Evolutionary conservation across 2,888 invertebrate genomes (phyloP).

Genomic region (Chironomus riparius): DNA sequence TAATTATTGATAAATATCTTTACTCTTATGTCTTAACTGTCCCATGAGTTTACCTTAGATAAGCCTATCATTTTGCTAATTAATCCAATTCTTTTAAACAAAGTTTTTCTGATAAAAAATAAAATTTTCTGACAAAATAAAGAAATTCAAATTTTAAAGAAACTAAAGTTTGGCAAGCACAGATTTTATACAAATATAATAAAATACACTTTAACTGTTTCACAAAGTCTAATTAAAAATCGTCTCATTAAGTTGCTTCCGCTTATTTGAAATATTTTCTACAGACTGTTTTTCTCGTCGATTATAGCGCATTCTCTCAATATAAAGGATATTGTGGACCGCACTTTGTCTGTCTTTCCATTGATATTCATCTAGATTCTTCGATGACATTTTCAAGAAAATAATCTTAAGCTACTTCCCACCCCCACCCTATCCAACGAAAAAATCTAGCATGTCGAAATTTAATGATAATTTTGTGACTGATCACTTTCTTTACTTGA

Average conservation of each 20-base stretch:
- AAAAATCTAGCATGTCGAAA: no score
- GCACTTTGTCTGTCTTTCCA: no score
- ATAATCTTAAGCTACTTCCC: no score
- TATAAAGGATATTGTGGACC: no score
- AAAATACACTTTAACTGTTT: not conserved
- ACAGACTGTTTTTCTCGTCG: not conserved
- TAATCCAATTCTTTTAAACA: not conserved
- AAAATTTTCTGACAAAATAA: not conserved
- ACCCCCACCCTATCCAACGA: no score
- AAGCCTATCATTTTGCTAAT: not conserved
- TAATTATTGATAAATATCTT: no score
- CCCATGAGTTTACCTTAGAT: not conserved
- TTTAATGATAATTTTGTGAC: no score
- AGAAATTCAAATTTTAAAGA: not conserved
- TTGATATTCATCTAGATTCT: no score
- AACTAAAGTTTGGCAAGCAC: constrained; percentile 6
- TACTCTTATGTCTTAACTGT: no score
- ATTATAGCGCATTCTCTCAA: no score
- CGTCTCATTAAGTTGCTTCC: not conserved
- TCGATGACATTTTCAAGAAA: no score
- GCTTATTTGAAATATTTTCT: not conserved
- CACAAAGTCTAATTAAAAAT: not conserved
- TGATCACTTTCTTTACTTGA: no score
- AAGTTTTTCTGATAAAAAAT: not conserved
- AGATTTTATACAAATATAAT: not conserved